These are phyloP conservation scores for Leucoraja ocellata DNA, from an alignment of 2,797 vertebrate genomes.

Conservation along the genomic window DNA sequence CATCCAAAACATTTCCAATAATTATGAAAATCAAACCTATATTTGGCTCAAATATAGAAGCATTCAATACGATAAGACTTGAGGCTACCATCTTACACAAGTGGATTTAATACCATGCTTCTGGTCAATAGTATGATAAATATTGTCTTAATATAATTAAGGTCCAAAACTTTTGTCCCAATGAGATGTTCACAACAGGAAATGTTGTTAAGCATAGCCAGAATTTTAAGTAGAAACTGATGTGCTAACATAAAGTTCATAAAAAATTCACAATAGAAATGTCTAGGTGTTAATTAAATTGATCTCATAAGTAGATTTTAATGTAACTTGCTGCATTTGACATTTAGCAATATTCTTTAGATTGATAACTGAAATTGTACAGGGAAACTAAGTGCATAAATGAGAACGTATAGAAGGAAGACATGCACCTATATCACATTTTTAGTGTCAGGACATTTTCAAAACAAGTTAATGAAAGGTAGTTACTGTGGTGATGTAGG, in stretches of 20 bases:
- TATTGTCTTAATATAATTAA: background rate
- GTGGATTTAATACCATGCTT: background rate
- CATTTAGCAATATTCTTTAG: background rate
- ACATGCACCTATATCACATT: background rate
- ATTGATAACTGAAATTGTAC: background rate
- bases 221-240: conserved; percentile 31
- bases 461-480: background rate
- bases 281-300: conserved; percentile 18
- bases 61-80: background rate
- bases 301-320: background rate
- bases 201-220: background rate
- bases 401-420: background rate
- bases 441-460: background rate
- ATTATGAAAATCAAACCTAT: background rate
- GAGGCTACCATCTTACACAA: background rate
- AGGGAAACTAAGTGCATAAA: background rate
- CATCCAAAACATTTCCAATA: background rate
- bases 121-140: background rate
- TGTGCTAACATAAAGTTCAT: background rate
- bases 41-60: background rate
- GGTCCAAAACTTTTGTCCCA: background rate
- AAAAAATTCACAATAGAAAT: background rate
- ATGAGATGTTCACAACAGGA: background rate
- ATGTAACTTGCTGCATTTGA: conserved; percentile 9
- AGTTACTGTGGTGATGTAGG: background rate